Base-by-base conservation (phyloP, 2,113 vertebrate species). In the Mormoops blainvillei region DNA sequence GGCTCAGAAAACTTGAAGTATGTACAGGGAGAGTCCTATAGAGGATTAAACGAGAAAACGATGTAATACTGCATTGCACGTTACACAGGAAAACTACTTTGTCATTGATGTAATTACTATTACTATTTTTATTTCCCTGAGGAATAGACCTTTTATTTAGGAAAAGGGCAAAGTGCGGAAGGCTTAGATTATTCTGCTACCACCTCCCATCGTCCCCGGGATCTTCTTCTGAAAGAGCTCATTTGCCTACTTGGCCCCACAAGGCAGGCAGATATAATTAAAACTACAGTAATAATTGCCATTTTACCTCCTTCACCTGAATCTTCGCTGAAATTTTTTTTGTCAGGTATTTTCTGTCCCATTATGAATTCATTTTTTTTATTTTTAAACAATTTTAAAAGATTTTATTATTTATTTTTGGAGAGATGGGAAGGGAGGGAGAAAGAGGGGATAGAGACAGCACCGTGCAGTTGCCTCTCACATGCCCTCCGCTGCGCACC, bases 281-380 rank as follows among this genome's bases (percentile, higher is more conserved):
- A 95, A 94, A 78, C 68, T 38, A 78, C 20, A 73, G 88, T 50
- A 78, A 31, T 68, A 61, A 70, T 54, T 89, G 43, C 48, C 26
- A 33, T 83, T 78, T 94, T 94, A 63, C 48, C 48, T 91, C 78
- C 87, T 90, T 45, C 43, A 58, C 77, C n/a, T 88, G 48, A 65
- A 83, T 81, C 65, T 94, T 93, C 48, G 20, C 43, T 38, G 48
- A 94, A 87, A 93, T 89, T 83, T 61, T 80, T 87, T 88, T 81
- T 76, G 77, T 45, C 36, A 89, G 36, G 70, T 91, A 56, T 54
- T 22, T 68, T 77, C 61, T 14, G 4, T 74, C 20, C 58, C 36
- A 83, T 97, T 93, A 78, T 78, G 95, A 90, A 95, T 95, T 91
- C 89, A 68, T 65, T 85, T 92, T n/a, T n/a, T n/a, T n/a, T n/a